Conservation (phyloP, 2,888 invertebrate species). For the Tribolium freemani region DNA sequence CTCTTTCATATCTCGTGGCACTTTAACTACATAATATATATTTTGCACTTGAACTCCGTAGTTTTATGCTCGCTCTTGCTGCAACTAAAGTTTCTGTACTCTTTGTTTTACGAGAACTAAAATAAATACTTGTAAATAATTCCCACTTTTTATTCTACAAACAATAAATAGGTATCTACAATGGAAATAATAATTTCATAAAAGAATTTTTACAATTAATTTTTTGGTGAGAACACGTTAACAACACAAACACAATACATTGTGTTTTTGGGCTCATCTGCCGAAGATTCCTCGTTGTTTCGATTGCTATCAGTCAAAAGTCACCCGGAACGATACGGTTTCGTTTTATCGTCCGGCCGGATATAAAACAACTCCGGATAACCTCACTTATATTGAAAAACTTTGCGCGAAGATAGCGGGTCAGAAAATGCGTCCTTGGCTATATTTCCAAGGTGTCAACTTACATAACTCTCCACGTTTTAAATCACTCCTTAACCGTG, state of each 20-base stretch:
- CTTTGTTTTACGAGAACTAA: background rate
- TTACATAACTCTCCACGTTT: slow-evolving; percentile 15
- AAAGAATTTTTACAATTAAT: too few species aligned
- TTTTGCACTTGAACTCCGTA: background rate
- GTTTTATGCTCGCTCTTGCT: background rate
- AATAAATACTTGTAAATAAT: background rate
- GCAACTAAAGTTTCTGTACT: background rate
- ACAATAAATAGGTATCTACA: too few species aligned
- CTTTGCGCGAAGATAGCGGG: background rate
- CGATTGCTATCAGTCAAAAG: slow-evolving; percentile 27
- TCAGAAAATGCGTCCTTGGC: slow-evolving; percentile 7
- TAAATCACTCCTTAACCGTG: slow-evolving; percentile 33
- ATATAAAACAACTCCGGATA: slow-evolving; percentile 35
- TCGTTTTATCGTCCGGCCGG: slow-evolving; percentile 29
- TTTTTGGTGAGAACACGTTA: too few species aligned
- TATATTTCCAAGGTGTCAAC: slow-evolving; percentile 29
- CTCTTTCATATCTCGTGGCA: background rate
- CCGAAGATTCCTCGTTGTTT: background rate
- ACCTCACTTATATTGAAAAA: slow-evolving; percentile 41
- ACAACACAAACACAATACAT: too few species aligned
- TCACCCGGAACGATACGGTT: slow-evolving; percentile 35
- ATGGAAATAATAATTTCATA: too few species aligned
- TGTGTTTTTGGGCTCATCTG: background rate
- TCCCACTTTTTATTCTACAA: too few species aligned
- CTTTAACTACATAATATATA: background rate